Conservation (phyloP, 2,888 invertebrate species). For the Sinohyriopsis cumingii region DNA sequence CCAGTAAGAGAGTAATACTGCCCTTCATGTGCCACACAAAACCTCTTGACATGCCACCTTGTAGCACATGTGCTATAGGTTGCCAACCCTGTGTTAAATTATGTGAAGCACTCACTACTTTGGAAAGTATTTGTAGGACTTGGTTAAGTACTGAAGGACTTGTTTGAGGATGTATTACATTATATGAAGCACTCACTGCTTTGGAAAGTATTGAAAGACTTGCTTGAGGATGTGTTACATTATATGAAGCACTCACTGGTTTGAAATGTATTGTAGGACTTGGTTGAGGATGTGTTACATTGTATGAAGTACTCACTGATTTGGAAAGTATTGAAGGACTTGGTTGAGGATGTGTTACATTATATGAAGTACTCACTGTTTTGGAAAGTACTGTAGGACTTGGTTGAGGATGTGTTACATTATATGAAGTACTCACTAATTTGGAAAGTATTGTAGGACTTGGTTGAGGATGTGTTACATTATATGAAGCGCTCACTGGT, state of each 20-base stretch:
- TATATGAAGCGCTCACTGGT: not conserved
- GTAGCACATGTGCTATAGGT: too few species aligned
- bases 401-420: constrained; percentile 83
- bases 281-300: not conserved
- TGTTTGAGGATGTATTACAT: not conserved
- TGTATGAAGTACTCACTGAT: not conserved
- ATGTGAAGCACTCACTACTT: not conserved
- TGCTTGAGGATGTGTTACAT: not conserved
- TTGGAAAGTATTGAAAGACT: too few species aligned
- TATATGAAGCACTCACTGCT: not conserved
- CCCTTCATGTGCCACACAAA: too few species aligned
- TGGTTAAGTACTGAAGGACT: too few species aligned
- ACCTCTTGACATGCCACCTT: too few species aligned
- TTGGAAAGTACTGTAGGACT: constrained; percentile 72
- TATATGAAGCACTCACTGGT: not conserved
- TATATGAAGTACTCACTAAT: not conserved
- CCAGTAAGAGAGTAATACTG: too few species aligned
- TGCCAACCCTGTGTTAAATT: constrained; percentile 70
- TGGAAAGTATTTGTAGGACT: too few species aligned
- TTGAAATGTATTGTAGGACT: too few species aligned
- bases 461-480: not conserved
- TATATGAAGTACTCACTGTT: constrained; percentile 46
- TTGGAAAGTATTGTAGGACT: too few species aligned
- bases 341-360: not conserved
- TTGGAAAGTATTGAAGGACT: too few species aligned